A percentile compares a stretch with the other conserved stretches of the same genome.
These are phyloP conservation scores for Porites lutea DNA, from an alignment of 64 coral and sea anemone species.

Conservation along the genomic window DNA sequence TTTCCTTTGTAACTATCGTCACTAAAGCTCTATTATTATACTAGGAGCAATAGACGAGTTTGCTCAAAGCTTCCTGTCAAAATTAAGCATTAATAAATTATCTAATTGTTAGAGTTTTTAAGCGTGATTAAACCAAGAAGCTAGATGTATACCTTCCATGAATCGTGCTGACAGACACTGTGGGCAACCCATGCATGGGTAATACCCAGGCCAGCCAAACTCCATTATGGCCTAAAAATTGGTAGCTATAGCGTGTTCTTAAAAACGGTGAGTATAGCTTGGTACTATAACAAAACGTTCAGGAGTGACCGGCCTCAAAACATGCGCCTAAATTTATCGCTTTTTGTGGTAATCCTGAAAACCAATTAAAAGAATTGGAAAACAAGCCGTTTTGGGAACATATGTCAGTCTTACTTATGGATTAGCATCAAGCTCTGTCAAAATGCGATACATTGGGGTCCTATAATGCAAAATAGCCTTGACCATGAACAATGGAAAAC, in stretches of 20 bases:
- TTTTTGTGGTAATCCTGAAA: constrained; percentile 22
- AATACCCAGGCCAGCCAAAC: constrained; percentile 17
- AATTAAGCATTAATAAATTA: not conserved
- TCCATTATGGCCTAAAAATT: not conserved
- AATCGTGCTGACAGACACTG: constrained; percentile 33
- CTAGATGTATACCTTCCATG: constrained; percentile 6
- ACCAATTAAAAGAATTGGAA: constrained; percentile 27
- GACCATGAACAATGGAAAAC: not conserved
- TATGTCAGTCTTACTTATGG: not conserved
- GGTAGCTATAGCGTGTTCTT: not conserved
- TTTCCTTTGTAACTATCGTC: too few relatives aligned
- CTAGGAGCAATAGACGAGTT: too few relatives aligned
- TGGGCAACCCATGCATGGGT: constrained; percentile 22
- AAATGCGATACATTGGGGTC: not conserved
- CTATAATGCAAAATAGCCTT: not conserved
- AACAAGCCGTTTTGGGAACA: not conserved
- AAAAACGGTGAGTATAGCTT: not conserved
- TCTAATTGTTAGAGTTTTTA: not conserved
- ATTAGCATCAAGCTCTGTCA: not conserved
- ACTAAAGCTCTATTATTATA: too few relatives aligned
- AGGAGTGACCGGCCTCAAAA: not conserved
- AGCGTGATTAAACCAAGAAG: not conserved
- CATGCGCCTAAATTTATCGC: constrained; percentile 2
- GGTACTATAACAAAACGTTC: not conserved
- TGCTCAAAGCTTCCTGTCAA: too few relatives aligned